Percentiles rank a stretch among this genome's conserved stretches.
Evolutionary conservation across 2,888 invertebrate species (phyloP).

Genomic region (Chymomyza amoena): DNA sequence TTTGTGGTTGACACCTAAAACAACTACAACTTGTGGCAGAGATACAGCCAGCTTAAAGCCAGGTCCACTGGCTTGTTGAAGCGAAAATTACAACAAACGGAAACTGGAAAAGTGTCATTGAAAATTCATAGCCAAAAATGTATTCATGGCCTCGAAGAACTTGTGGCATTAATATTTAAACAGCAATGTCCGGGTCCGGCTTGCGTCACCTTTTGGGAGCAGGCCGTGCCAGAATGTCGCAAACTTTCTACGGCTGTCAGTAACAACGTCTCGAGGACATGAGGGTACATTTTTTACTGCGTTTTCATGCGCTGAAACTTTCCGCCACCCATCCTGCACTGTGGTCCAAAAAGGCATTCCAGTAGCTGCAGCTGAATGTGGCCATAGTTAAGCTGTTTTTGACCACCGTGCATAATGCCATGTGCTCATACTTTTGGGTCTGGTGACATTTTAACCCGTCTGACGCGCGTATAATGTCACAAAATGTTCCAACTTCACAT

Average conservation of each 20-base stretch:
- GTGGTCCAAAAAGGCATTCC: neutral
- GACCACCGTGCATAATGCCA: neutral
- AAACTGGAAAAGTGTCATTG: slow-evolving; percentile 46
- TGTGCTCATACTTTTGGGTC: slow-evolving; percentile 11
- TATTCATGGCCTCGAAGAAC: slow-evolving; percentile 69
- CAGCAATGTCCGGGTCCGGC: slow-evolving; percentile 52
- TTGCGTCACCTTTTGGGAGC: slow-evolving; percentile 52
- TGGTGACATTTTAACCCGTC: slow-evolving; percentile 55
- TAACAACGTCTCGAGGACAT: slow-evolving; percentile 61
- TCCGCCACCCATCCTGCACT: slow-evolving; percentile 32
- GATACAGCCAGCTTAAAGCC: slow-evolving; percentile 46
- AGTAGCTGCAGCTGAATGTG: neutral
- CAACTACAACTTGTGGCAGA: slow-evolving; percentile 15
- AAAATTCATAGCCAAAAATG: slow-evolving; percentile 77
- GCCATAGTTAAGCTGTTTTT: neutral
- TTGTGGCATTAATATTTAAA: slow-evolving; percentile 67
- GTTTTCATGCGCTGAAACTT: slow-evolving; percentile 34
- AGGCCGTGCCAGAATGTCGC: slow-evolving; percentile 26
- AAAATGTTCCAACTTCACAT: slow-evolving; percentile 68
- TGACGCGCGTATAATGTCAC: slow-evolving; percentile 63
- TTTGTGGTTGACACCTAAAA: slow-evolving; percentile 56
- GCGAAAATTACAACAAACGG: slow-evolving; percentile 38
- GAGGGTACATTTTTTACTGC: slow-evolving; percentile 59
- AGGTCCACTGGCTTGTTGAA: slow-evolving; percentile 1
- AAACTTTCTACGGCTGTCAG: slow-evolving; percentile 59